Evolutionary conservation across 2,113 vertebrate genomes (phyloP).

Genomic region (Clarias gariepinus): DNA sequence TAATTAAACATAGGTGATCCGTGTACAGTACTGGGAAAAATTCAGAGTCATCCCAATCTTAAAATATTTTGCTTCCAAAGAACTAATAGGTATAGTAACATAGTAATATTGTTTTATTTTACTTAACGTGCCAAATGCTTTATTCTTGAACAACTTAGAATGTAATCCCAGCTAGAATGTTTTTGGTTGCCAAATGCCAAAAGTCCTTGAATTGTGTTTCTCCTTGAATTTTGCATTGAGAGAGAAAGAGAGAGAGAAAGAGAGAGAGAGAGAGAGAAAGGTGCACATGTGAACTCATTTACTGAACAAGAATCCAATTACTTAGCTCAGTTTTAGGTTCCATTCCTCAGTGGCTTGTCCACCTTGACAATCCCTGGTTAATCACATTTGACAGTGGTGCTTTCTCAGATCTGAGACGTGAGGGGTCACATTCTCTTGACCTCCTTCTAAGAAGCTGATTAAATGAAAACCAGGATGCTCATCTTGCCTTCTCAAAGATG

Average conservation of each 20-base stretch:
- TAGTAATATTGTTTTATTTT: not conserved
- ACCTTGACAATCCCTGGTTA: constrained; percentile 81
- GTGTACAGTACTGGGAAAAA: not conserved
- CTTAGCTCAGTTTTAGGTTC: constrained; percentile 87
- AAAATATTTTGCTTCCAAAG: too few species aligned
- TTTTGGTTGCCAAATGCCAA: not conserved
- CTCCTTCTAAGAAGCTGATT: constrained; percentile 83
- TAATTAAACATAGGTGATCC: not conserved
- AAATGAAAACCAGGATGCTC: constrained; percentile 85
- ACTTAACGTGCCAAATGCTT: not conserved
- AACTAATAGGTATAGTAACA: not conserved
- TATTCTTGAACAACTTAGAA: not conserved
- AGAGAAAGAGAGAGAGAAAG: not conserved
- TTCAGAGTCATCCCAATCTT: too few species aligned
- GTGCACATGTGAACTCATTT: constrained; percentile 65
- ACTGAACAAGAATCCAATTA: constrained; percentile 97
- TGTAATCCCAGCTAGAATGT: not conserved
- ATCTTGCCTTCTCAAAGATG: constrained; percentile 80
- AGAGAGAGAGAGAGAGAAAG: not conserved
- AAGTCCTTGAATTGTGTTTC: constrained; percentile 5
- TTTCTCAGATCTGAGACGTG: constrained; percentile 44
- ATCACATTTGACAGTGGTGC: constrained; percentile 84
- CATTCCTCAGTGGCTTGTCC: constrained; percentile 74
- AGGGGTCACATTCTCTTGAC: constrained; percentile 72
- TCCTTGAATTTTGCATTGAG: constrained; percentile 16